Base-by-base conservation (phyloP, 2,888 invertebrate species). In the Phrixothrix hirtus region DNA sequence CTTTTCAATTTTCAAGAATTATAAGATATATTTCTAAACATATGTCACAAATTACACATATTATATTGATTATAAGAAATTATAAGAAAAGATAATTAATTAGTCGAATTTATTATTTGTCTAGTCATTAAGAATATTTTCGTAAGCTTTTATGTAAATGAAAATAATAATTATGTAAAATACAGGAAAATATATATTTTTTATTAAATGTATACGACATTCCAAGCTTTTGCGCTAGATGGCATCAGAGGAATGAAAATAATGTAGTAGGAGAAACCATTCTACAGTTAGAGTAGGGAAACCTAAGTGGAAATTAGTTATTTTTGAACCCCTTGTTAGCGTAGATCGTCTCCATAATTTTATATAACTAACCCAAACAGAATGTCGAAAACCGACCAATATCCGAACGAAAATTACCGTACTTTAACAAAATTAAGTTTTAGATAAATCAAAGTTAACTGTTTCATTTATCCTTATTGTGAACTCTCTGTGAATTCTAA, bases 321-420 rank as follows among this genome's bases (percentile, higher is more conserved):
- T 72, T 70, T 70, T 70, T 67, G 69, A 68, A 65, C 66, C 66
- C 65, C 63, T 58, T 58, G 53, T 56, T 64, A 66, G 68, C 64
- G 65, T 65, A 63, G 59, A 58, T 55, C 60, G 60, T 57, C 43
- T 55, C 49, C 54, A 54, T 31, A 53, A 39, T 45, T 41, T 48
- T 15, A 34, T 36, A 49, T 26, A 56, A 55, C 54, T 27, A 47
- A 55, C 41, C 43, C 48, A 53, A 48, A 35, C 57, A 59, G 58
- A 55, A 63, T 60, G 61, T 44, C 57, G 58, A 52, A 53, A 55
- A 41, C 53, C 57, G 54, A 48, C 44, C 52, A 48, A 52, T 50
- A 53, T 48, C 54, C 49, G 47, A 48, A 47, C 46, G 57, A 49
- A 39, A 39, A 37, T 27, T 51, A 34, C 48, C 42, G 48, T 34